A percentile compares a stretch with the other conserved stretches of the same genome.
Evolutionary conservation across 2,888 invertebrate species (phyloP).

Genomic region (Polyommatus icarus): DNA sequence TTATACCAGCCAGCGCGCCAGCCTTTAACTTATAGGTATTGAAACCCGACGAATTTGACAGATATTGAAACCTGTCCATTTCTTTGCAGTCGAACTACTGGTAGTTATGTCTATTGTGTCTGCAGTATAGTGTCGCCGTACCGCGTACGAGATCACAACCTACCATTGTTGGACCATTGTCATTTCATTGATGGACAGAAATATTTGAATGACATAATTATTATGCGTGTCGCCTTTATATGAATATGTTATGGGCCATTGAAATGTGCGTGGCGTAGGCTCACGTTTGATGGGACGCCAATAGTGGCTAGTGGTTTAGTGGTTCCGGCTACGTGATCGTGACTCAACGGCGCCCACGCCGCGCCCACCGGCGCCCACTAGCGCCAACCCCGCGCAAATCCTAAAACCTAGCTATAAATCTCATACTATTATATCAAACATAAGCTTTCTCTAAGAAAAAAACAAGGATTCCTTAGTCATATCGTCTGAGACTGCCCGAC

Average conservation of each 20-base stretch:
- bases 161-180: not conserved
- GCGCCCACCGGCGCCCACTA: slow-evolving; percentile 47
- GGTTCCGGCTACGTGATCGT: slow-evolving; percentile 79
- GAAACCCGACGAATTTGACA: too few species aligned
- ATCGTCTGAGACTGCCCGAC: too few species aligned
- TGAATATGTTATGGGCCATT: slow-evolving; percentile 55
- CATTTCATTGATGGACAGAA: not conserved
- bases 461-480: not conserved
- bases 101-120: too few species aligned
- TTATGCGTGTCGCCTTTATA: slow-evolving; percentile 34
- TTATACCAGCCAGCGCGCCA: too few species aligned
- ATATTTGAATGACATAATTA: slow-evolving; percentile 26
- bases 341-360: slow-evolving; percentile 75
- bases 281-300: slow-evolving; percentile 62
- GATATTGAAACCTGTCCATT: too few species aligned
- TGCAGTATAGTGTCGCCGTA: not conserved
- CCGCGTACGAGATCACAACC: not conserved
- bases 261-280: slow-evolving; percentile 66
- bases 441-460: not conserved
- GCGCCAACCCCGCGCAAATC: slow-evolving; percentile 47
- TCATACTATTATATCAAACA: slow-evolving; percentile 23
- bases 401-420: slow-evolving; percentile 40
- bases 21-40: too few species aligned
- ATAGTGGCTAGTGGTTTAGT: slow-evolving; percentile 61
- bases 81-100: too few species aligned